Evolutionary conservation across 2,797 vertebrate species (phyloP).

Genomic region (Toxotes lorentzi): DNA sequence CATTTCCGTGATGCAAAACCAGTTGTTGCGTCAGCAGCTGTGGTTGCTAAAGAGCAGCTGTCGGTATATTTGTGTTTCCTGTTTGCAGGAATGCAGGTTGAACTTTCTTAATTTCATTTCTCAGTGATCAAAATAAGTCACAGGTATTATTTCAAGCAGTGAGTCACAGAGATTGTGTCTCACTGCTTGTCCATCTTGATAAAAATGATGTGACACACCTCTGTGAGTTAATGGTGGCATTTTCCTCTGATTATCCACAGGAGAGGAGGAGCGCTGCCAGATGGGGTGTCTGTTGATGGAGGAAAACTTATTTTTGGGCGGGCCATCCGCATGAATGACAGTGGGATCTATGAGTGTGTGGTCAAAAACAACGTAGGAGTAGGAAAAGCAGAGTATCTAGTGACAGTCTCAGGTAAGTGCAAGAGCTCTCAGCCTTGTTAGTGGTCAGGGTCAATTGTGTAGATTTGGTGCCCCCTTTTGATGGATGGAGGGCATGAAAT

Average conservation of each 20-base stretch:
- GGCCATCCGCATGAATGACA: slow-evolving; percentile 75
- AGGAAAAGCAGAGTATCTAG: slow-evolving; percentile 48
- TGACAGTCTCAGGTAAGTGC: slow-evolving; percentile 65
- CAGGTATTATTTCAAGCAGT: slow-evolving; percentile 18
- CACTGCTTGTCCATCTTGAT: neutral
- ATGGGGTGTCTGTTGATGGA: slow-evolving; percentile 44
- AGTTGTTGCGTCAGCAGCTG: slow-evolving; percentile 12
- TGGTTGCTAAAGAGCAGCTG: neutral
- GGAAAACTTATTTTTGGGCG: slow-evolving; percentile 75
- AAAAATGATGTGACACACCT: slow-evolving; percentile 2
- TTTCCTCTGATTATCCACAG: slow-evolving; percentile 55
- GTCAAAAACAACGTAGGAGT: slow-evolving; percentile 72
- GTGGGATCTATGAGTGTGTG: slow-evolving; percentile 78
- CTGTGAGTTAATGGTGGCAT: slow-evolving; percentile 4
- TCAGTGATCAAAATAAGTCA: slow-evolving; percentile 21
- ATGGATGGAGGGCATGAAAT: neutral
- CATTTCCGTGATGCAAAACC: slow-evolving; percentile 36
- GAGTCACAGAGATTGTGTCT: slow-evolving; percentile 35
- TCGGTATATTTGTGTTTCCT: slow-evolving; percentile 2
- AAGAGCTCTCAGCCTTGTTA: neutral
- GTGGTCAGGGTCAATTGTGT: slow-evolving; percentile 1
- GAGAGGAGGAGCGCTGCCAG: slow-evolving; percentile 74
- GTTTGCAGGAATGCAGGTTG: slow-evolving; percentile 1
- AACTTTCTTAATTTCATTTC: neutral
- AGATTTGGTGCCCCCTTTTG: slow-evolving; percentile 71